Evolutionary conservation across 1,140 invertebrate genomes (phyloP), one percentile per base, ranked within the genome.

Genomic region (Trialeurodes vaporariorum): DNA sequence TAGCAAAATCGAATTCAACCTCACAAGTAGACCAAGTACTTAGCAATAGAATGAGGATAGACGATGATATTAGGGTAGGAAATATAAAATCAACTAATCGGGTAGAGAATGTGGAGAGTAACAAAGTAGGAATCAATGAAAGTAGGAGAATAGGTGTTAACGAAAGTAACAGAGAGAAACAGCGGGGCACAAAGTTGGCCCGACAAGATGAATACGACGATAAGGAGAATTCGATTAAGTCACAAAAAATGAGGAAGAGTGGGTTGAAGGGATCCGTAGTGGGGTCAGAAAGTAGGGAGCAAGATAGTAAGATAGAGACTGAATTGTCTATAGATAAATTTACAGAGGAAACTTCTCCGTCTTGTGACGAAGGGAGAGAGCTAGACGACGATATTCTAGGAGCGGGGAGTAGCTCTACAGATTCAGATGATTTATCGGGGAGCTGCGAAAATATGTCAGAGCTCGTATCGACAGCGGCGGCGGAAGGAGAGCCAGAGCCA

Each of bases 401-500:
- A 5, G 5, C 5, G 5, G n/a, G n/a, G n/a, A 49, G 34, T 49
- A 49, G 34, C 34, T 49, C 34, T 5, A 49, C 34, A 5, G 34
- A 49, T 17, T 49, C 34, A 17, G 34, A 49, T 17, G 34, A 49
- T 49, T 17, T 49, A 17, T 49, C 34, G 17, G 34, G 34, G 34
- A 49, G 34, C 34, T 49, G 34, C 34, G 34, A 49, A 17, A 49
- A 49, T 17, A 49, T 49, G 5, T 49, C 5, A 5, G 34, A 49
- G 5, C n/a, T n/a, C n/a, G n/a, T n/a, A n/a, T n/a, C n/a, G n/a
- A n/a, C n/a, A n/a, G n/a, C n/a, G n/a, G n/a, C n/a, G n/a, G n/a
- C n/a, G n/a, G n/a, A n/a, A n/a, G n/a, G n/a, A 25, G 79, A 75
- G 23, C 80, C 81, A 0, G 82, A 83, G 62, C 81, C 81, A 0